Base-by-base conservation (phyloP, 2,888 invertebrate genomes). In the Apotomis betuletana region DNA sequence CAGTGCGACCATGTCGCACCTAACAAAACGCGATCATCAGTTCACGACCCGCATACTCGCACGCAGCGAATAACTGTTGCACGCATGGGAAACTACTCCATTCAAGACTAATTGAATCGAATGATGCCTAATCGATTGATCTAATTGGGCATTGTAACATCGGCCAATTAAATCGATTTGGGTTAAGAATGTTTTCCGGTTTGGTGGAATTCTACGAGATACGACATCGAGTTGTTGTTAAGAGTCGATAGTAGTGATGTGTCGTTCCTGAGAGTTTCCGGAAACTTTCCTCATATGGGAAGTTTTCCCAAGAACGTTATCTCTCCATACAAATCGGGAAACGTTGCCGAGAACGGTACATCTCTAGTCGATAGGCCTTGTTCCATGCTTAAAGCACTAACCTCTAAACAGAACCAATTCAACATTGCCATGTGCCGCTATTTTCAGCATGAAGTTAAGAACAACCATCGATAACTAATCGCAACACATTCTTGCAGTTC, bases 1-100 rank as follows among this genome's bases (percentile, higher is more conserved):
- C 27, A 27, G 27, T 41, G 0, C 6, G 41, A 6, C 41, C 41
- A 41, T 6, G 6, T 3, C 49, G 27, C 49, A 9, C 9, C 12
- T 36, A 52, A 67, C 55, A 73, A 72, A 68, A 71, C 59, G 58
- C 70, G 65, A 49, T 61, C 36, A 54, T 51, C 65, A 51, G 75
- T 75, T 74, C 75, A 74, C 70, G 75, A 74, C 73, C 75, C 69
- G 74, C 69, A 62, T 74, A 75, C 69, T 69, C 67, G 67, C 61
- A 69, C 70, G 74, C 63, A 70, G 70, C 69, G 52, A n/a, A 59
- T 51, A 69, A 64, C 69, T 57, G 69, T 73, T 44, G 52, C 69
- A 69, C 65, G 65, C 68, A 61, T 69, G 60, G 68, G 61, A 69
- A 69, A 13, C 15, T 61, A 55, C 44, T 15, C 68, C 61, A 70